These are phyloP conservation scores for Trichonephila inaurata DNA, from an alignment of 1,140 invertebrate genomes.

Conservation along the genomic window DNA sequence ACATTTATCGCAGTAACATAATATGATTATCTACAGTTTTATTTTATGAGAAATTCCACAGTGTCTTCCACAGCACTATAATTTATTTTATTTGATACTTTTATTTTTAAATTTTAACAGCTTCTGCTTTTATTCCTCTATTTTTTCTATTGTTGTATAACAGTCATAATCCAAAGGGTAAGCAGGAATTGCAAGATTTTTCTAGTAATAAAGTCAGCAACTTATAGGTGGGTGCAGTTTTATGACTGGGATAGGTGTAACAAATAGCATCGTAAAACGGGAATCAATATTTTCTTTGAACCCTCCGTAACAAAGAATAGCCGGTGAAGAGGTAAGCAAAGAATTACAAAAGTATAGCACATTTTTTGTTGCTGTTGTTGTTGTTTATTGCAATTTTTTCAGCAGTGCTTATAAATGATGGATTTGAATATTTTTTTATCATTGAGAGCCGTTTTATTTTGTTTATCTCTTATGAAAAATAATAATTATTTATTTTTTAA, in stretches of 20 bases:
- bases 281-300: conserved; percentile 38
- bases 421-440: too few species aligned
- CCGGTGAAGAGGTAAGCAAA: background rate
- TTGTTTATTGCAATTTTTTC: too few species aligned
- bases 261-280: background rate
- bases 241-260: background rate
- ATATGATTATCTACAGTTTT: too few species aligned
- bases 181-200: background rate
- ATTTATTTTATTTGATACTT: background rate
- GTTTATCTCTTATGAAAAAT: too few species aligned
- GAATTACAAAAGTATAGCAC: background rate
- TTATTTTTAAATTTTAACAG: background rate
- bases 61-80: too few species aligned
- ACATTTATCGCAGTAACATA: too few species aligned
- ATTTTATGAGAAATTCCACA: too few species aligned
- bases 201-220: background rate
- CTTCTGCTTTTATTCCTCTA: background rate
- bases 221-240: background rate
- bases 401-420: too few species aligned
- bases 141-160: background rate
- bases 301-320: background rate
- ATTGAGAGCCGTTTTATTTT: too few species aligned
- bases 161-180: background rate
- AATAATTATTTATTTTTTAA: too few species aligned
- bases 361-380: too few species aligned